phyloP scores from a whole-genome alignment of 2,888 invertebrate genomes.

The Opisthograptis luteolata region DNA sequence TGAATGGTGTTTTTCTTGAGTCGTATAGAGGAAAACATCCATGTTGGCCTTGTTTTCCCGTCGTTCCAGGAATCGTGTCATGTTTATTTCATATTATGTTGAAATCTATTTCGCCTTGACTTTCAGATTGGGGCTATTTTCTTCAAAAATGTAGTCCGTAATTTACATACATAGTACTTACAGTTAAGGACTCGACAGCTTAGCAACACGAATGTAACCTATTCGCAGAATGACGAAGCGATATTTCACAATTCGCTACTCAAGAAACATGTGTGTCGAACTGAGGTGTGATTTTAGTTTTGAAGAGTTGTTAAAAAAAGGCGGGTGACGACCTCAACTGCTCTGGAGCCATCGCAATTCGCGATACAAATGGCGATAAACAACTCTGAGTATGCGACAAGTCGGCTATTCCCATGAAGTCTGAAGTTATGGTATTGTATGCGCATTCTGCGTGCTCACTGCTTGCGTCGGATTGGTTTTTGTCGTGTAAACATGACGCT shows the following conservation, averaged over 20 bases:
- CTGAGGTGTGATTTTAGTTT: slow-evolving; percentile 25
- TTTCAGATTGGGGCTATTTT: slow-evolving; percentile 30
- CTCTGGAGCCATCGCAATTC: slow-evolving; percentile 22
- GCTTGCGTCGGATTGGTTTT: slow-evolving; percentile 61
- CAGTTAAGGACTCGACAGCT: slow-evolving; percentile 9
- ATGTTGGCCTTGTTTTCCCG: slow-evolving; percentile 35
- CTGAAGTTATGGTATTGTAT: slow-evolving; percentile 57
- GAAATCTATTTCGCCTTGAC: slow-evolving; percentile 44
- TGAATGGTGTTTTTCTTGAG: slow-evolving; percentile 35
- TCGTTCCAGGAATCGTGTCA: slow-evolving; percentile 42
- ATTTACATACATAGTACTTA: slow-evolving; percentile 16
- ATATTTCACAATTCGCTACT: slow-evolving; percentile 29
- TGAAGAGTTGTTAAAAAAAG: slow-evolving; percentile 30
- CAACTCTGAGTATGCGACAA: slow-evolving; percentile 32
- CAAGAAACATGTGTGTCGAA: slow-evolving; percentile 19
- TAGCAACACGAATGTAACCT: slow-evolving; percentile 1
- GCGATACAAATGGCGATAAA: slow-evolving; percentile 36
- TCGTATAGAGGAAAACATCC: slow-evolving; percentile 32
- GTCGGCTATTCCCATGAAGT: slow-evolving; percentile 53
- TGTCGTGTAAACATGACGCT: slow-evolving; percentile 67
- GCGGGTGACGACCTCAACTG: slow-evolving; percentile 34
- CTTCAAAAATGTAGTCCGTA: slow-evolving; percentile 19
- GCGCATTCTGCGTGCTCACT: slow-evolving; percentile 54
- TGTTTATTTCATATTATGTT: slow-evolving; percentile 31
- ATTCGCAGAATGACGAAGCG: slow-evolving; percentile 10